Base-by-base conservation (phyloP, 2,113 vertebrate genomes). In the Upupa epops region DNA sequence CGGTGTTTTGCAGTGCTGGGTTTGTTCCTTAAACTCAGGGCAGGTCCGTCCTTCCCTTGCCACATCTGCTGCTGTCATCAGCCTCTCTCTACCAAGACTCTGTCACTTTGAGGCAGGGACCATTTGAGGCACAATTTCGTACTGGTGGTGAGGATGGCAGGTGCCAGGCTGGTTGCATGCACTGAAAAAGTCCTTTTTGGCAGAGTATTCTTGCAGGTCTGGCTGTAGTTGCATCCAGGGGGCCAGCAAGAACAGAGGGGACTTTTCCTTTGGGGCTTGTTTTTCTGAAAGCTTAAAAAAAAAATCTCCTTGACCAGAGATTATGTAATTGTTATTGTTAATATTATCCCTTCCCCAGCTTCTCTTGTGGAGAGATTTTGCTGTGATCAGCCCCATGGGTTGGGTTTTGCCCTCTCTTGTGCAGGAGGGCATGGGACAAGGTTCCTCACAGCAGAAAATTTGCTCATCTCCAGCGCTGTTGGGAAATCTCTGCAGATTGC, bases 391-490 rank as follows among this genome's bases (percentile, higher is more conserved):
- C 15, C 24, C 21, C 17, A 1, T 1, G 24, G 37, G 25, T 13
- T 42, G 40, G 13, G 8, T 56, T 83, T 70, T 68, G 34, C 63
- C 17, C 20, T 56, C 34, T 70, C 72, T 83, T 5, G 52, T 17
- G 86, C 11, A 36, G 3, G 16, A 72, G 82, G 49, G 31, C 0
- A 0, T 0, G 0, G 63, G 79, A 71, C 0, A 0, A 54, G 45
- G 49, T 48, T 86, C 31, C 24, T 68, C 37, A 26, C 45, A 74
- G 45, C 1, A 7, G 55, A 73, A 61, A 77, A 11, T 48, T 87
- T 93, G 93, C 21, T 87, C 65, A 64, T 92, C 95, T 64, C 87
- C 94, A 76, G 72, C 49, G n/a, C 46, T 90, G 61, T 24, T 93
- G 80, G 81, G 83, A 83, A 86, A 86, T 48, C 92, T 56, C 64